Conservation (phyloP, 2,888 invertebrate species). For the Tachystola acroxantha region DNA sequence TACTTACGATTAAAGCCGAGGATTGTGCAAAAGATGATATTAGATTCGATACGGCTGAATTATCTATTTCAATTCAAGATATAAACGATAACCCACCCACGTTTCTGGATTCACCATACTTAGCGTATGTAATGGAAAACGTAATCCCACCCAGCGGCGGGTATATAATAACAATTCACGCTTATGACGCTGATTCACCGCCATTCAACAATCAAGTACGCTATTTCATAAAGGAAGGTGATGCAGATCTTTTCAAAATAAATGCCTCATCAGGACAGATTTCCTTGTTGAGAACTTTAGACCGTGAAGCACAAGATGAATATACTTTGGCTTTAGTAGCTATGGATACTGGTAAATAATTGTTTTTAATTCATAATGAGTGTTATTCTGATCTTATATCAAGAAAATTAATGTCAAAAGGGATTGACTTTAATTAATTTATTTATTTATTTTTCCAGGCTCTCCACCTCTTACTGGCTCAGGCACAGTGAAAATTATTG, state of each 20-base stretch:
- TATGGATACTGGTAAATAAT: slow-evolving; percentile 92
- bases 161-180: slow-evolving; percentile 89
- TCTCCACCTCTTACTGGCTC: slow-evolving; percentile 95
- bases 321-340: slow-evolving; percentile 92
- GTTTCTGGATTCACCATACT: slow-evolving; percentile 95
- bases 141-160: slow-evolving; percentile 88
- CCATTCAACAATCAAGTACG: slow-evolving; percentile 94
- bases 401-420: too few species aligned
- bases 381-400: too few species aligned
- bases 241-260: slow-evolving; percentile 93
- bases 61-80: slow-evolving; percentile 91
- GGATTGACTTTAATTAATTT: too few species aligned
- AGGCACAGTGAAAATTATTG: slow-evolving; percentile 91
- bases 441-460: slow-evolving; percentile 80
- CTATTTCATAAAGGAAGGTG: slow-evolving; percentile 96
- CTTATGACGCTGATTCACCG: slow-evolving; percentile 94
- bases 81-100: slow-evolving; percentile 96
- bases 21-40: slow-evolving; percentile 88
- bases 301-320: slow-evolving; percentile 90
- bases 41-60: slow-evolving; percentile 86
- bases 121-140: slow-evolving; percentile 96
- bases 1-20: slow-evolving; percentile 90
- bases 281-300: slow-evolving; percentile 88
- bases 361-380: too few species aligned
- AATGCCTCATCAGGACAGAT: slow-evolving; percentile 95